These are phyloP conservation scores for Porites lutea DNA, from an alignment of 64 coral and sea anemone genomes.

Conservation along the genomic window DNA sequence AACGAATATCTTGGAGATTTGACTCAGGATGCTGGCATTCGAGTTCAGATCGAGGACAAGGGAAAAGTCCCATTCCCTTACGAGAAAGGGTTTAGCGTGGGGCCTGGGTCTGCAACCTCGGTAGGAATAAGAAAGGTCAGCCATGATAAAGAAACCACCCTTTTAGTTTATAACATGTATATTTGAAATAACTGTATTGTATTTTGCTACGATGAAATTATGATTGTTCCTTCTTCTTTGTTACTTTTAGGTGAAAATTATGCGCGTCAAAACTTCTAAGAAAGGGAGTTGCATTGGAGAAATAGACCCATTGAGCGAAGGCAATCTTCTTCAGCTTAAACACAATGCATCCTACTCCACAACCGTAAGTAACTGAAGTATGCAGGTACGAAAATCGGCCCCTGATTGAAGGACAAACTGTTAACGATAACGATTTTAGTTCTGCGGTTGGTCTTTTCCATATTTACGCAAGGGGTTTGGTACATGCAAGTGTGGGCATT, in stretches of 20 bases:
- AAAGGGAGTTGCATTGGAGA: neutral
- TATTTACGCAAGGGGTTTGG: no score
- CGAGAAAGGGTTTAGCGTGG: constrained; percentile 28
- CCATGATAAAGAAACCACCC: no score
- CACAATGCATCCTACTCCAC: constrained; percentile 28
- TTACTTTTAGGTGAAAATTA: neutral
- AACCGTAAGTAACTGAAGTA: neutral
- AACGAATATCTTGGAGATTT: constrained; percentile 12
- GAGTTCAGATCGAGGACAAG: neutral
- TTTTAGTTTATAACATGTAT: no score
- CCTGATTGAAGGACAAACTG: no score
- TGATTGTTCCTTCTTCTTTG: neutral
- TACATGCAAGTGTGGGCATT: no score
- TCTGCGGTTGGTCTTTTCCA: no score
- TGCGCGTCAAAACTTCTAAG: neutral
- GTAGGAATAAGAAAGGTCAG: constrained; percentile 28
- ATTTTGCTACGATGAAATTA: no score
- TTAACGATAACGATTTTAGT: no score
- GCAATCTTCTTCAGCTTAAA: neutral
- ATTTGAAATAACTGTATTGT: no score
- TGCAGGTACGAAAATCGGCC: no score
- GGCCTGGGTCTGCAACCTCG: constrained; percentile 14
- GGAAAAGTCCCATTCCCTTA: constrained; percentile 22
- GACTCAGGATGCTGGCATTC: neutral
- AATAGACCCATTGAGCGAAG: neutral